phyloP scores from a whole-genome alignment of 2,797 vertebrate genomes.

The Tauraco hartlaubi region DNA sequence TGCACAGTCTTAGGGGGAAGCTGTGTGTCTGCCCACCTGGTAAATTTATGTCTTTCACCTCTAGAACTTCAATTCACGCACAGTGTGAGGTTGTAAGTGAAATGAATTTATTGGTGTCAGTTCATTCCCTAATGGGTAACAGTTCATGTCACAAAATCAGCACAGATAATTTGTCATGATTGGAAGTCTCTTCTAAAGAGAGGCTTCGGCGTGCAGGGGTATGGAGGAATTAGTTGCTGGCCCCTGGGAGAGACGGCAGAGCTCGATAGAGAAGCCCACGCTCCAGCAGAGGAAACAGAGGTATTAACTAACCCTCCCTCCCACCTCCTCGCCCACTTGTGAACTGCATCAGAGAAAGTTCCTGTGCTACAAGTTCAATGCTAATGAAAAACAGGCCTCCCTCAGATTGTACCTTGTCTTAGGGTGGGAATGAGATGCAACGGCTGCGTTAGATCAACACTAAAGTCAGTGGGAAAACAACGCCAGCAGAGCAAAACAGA shows the following conservation, averaged over 20 bases:
- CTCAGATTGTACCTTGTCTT: constrained; percentile 28
- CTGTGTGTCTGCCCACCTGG: constrained; percentile 54
- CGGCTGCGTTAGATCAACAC: constrained; percentile 63
- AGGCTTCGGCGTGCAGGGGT: neutral
- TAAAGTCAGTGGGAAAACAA: constrained; percentile 74
- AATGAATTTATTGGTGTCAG: constrained; percentile 75
- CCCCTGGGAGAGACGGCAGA: constrained; percentile 16
- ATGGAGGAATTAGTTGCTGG: constrained; percentile 52
- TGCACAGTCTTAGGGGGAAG: constrained; percentile 38
- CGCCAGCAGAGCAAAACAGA: constrained; percentile 57
- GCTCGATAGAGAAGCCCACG: neutral
- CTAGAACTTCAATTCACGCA: constrained; percentile 48
- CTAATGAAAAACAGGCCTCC: constrained; percentile 80
- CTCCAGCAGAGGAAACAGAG: constrained; percentile 55
- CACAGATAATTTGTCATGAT: constrained; percentile 67
- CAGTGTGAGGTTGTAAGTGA: constrained; percentile 53
- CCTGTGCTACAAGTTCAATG: constrained; percentile 40
- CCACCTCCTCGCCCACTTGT: constrained; percentile 47
- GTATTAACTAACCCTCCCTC: constrained; percentile 56
- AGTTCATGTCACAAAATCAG: constrained; percentile 71
- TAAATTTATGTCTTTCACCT: constrained; percentile 74
- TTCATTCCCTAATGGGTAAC: constrained; percentile 72
- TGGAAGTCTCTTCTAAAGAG: constrained; percentile 59
- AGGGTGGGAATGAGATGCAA: constrained; percentile 70
- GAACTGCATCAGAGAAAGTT: constrained; percentile 65